phyloP scores from a whole-genome alignment of 2,888 invertebrate genomes.

The Temnothorax unifasciatus region DNA sequence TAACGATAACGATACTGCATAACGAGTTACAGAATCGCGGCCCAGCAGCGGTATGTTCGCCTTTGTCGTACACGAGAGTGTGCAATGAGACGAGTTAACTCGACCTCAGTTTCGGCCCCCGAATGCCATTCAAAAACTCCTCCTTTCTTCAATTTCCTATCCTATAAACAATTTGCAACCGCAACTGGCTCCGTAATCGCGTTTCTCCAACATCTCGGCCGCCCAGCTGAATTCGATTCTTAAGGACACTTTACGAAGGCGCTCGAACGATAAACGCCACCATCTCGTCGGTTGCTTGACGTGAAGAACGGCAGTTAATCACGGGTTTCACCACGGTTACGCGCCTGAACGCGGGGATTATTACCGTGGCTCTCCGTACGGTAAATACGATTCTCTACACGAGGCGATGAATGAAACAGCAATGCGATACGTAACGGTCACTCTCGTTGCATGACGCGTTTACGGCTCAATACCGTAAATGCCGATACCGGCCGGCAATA shows the following conservation, averaged over 20 bases:
- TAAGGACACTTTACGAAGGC: constrained; percentile 7
- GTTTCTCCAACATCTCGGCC: neutral
- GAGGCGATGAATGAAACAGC: constrained; percentile 53
- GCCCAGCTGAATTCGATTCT: neutral
- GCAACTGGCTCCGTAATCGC: neutral
- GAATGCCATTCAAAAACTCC: neutral
- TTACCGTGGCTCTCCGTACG: constrained; percentile 21
- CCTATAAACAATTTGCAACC: neutral
- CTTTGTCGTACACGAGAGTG: neutral
- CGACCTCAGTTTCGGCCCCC: neutral
- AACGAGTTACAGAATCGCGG: too few species aligned
- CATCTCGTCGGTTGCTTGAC: constrained; percentile 19
- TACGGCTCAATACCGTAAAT: constrained; percentile 49
- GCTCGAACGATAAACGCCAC: constrained; percentile 18
- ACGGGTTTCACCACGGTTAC: constrained; percentile 45
- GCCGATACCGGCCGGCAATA: neutral
- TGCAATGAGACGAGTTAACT: neutral
- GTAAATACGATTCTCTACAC: constrained; percentile 48
- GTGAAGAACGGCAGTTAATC: constrained; percentile 35
- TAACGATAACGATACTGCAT: too few species aligned
- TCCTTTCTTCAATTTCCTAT: neutral
- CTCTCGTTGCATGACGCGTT: constrained; percentile 48
- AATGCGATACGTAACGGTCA: constrained; percentile 43
- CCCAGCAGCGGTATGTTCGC: too few species aligned
- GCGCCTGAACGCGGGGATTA: constrained; percentile 39